Evolutionary conservation across 2,888 invertebrate genomes (phyloP).

Genomic region (Andrena haemorrhoa): DNA sequence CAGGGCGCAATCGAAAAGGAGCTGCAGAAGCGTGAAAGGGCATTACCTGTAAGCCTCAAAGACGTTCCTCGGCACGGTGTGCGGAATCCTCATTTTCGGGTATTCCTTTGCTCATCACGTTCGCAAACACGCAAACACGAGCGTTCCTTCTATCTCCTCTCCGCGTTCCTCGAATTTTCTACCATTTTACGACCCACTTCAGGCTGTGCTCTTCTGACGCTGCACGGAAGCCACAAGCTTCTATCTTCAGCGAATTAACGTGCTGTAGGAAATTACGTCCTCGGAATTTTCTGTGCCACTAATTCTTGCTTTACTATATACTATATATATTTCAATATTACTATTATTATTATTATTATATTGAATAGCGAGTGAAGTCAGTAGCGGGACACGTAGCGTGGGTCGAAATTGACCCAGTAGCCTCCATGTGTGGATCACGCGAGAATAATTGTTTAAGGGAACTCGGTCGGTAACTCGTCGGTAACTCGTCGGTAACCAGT

Average conservation of each 20-base stretch:
- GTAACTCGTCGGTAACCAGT: no score
- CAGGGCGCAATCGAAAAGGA: background rate
- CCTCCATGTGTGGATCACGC: no score
- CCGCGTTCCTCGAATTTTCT: background rate
- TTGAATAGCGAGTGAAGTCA: no score
- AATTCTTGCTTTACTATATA: no score
- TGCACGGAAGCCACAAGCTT: background rate
- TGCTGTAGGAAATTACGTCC: no score
- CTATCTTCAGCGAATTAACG: conserved; percentile 30
- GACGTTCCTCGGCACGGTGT: conserved; percentile 74
- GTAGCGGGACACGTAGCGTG: no score
- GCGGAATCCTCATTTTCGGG: conserved; percentile 76
- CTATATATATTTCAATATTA: no score
- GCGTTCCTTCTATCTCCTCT: background rate
- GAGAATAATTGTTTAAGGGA: no score
- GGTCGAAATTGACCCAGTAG: no score
- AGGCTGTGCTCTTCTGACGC: conserved; percentile 5
- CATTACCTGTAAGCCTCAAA: conserved; percentile 76
- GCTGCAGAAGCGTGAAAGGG: background rate
- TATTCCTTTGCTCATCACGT: conserved; percentile 11
- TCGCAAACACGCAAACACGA: conserved; percentile 17
- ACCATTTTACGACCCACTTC: conserved; percentile 11
- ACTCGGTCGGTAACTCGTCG: no score
- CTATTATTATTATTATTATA: no score
- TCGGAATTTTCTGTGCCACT: no score